A percentile compares a stretch with the other conserved stretches of the same genome.
phyloP scores from a whole-genome alignment of 37 sponge, comb jelly and placozoan species.

The Cliona cf. orientalis region DNA sequence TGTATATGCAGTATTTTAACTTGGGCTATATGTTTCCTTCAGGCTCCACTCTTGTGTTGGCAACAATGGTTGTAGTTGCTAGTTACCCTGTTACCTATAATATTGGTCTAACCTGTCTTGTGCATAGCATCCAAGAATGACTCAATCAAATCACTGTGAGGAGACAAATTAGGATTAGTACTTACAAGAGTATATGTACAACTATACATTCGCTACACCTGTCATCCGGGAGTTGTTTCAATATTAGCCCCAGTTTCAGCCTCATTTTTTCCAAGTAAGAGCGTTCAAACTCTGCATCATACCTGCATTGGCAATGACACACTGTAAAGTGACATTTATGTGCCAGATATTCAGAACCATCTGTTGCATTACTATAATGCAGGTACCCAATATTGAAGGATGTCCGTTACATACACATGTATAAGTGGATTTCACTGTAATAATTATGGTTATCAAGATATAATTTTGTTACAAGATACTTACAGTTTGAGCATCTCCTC shows the following conservation, averaged over 20 bases:
- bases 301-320: constrained; percentile 36
- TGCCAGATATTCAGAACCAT: not conserved
- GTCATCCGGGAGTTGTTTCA: constrained; percentile 46
- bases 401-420: too few species aligned
- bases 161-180: not conserved
- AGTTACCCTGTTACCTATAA: too few species aligned
- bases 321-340: not conserved
- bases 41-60: too few species aligned
- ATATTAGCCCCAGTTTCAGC: constrained; percentile 56
- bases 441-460: too few species aligned
- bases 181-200: not conserved
- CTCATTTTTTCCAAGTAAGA: constrained; percentile 72
- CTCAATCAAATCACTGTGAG: constrained; percentile 61
- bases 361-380: too few species aligned
- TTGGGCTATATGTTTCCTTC: too few species aligned
- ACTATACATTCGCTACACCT: constrained; percentile 17
- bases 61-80: too few species aligned
- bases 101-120: constrained; percentile 57
- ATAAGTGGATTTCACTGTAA: too few species aligned
- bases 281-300: constrained; percentile 74
- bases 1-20: too few species aligned
- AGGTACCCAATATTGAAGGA: too few species aligned
- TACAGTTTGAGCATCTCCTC: constrained; percentile 63
- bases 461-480: too few species aligned
- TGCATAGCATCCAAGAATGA: constrained; percentile 82